Percentiles rank a stretch among this genome's conserved stretches.
phyloP scores from a whole-genome alignment of 1,140 invertebrate species.

The Drosophila carrolli region DNA sequence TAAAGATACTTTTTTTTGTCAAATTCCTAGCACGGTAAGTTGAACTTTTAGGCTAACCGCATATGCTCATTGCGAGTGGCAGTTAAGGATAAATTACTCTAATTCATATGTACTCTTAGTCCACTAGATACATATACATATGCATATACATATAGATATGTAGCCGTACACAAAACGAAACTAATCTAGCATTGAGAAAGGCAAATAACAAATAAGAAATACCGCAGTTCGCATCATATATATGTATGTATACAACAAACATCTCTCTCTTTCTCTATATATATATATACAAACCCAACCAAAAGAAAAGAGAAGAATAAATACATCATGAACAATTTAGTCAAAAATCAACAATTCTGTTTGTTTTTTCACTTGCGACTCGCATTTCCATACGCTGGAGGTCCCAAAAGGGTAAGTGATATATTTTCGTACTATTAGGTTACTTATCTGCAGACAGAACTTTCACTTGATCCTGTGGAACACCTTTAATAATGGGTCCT shows the following conservation, averaged over 20 bases:
- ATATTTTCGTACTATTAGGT: too few species aligned
- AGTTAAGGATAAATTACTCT: constrained; percentile 52
- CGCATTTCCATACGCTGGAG: neutral
- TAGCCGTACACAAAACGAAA: constrained; percentile 59
- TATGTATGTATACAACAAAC: constrained; percentile 35
- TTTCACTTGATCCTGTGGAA: too few species aligned
- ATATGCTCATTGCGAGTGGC: constrained; percentile 19
- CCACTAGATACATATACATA: constrained; percentile 29
- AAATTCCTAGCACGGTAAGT: constrained; percentile 64
- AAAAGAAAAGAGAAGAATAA: constrained; percentile 57
- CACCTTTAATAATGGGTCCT: too few species aligned
- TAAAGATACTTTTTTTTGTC: constrained; percentile 53
- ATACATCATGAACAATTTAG: constrained; percentile 77
- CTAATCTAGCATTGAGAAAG: constrained; percentile 55
- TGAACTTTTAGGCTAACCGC: constrained; percentile 63
- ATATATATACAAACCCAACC: constrained; percentile 23
- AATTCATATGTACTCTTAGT: constrained; percentile 58
- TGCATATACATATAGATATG: constrained; percentile 32
- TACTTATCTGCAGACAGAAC: too few species aligned
- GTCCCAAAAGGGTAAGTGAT: neutral
- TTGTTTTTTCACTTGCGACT: constrained; percentile 25
- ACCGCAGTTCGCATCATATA: constrained; percentile 62
- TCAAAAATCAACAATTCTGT: constrained; percentile 60
- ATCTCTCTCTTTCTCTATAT: constrained; percentile 45
- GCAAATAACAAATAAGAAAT: constrained; percentile 46